Base-by-base conservation (phyloP, 2,113 vertebrate species). In the Polyodon spathula region DNA sequence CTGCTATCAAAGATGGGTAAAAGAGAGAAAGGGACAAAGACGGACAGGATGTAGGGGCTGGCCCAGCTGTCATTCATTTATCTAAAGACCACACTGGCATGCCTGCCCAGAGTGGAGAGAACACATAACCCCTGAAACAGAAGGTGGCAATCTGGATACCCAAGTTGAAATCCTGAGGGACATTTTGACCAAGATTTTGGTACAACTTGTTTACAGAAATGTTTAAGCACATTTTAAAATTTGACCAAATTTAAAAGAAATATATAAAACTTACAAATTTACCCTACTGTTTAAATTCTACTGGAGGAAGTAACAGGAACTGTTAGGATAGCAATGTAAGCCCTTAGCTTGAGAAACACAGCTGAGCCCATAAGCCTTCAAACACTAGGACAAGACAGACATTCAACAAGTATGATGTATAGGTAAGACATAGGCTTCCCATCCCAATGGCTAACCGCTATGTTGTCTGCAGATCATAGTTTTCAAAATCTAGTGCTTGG, bases 1-100 rank as follows among this genome's bases (percentile, higher is more conserved):
- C 64, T 60, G 48, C 58, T 64, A 67, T 57, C 37, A 54, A 58
- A 62, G 16, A 51, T 50, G 39, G 17, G 6, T 14, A 12, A 37
- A 15, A 17, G 38, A 41, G 50, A 16, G n/a, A 40, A 6, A 15
- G 40, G 40, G 11, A 40, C 37, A 8, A 48, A 56, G 50, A 9
- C 16, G 42, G 55, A 58, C 9, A 39, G 55, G 42, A 42, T 58
- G 52, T 10, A 11, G 16, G 17, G 66, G 16, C 3, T 12, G 39
- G 15, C 17, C 58, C 44, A 40, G 17, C 40, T 46, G 58, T 61
- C 50, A 40, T 39, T 68, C 46, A 48, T 42, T 50, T n/a, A 50
- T 50, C 46, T 50, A n/a, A 50, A 50, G n/a, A n/a, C 38, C 27
- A 51, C 8, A 6, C 16, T 37, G 57, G 6, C 40, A 27, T 43